Base-by-base conservation (phyloP, 2,888 invertebrate species). In the Drosophila falleni region DNA sequence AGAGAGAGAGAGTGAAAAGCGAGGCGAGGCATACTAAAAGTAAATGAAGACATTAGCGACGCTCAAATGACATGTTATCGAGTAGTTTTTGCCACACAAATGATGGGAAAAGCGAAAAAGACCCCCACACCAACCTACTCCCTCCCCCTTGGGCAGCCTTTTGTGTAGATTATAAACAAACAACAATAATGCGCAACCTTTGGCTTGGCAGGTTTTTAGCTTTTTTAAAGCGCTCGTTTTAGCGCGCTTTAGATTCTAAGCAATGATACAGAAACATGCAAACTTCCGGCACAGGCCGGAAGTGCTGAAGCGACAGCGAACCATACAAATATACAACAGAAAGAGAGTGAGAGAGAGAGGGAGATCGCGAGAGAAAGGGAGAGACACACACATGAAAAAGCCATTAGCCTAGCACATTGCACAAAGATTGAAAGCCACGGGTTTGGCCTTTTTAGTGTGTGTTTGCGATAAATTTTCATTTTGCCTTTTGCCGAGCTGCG, bases 181-280 rank as follows among this genome's bases (percentile, higher is more conserved):
- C 81, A 78, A 67, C 71, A 80, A 74, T 74, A 82, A 80, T 72
- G 74, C 77, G 71, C 71, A 79, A 81, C 66, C 80, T 68, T 79
- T 63, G 31, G 49, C 39, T 62, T 56, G 66, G 62, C 64, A 16
- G 54, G 44, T 54, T 74, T 79, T 72, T 60, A 46, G 62, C 61
- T 58, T 85, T 80, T 83, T 85, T 74, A 71, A 77, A 87, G 80
- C 81, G 71, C 74, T 75, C 76, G 67, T 78, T 84, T 84, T 81
- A 74, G 78, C 80, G 89, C 85, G 87, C 78, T 86, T 86, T 87
- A 89, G 86, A 90, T 88, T 78, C 73, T 84, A 78, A 66, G 76
- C 84, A 90, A 87, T 87, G 90, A 90, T 89, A 87, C 75, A 71
- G 80, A 79, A 82, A 87, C 89, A 90, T 90, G 90, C 89, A 82